Conservation (phyloP, 1,140 invertebrate species). For the Chrysopa pallens region DNA sequence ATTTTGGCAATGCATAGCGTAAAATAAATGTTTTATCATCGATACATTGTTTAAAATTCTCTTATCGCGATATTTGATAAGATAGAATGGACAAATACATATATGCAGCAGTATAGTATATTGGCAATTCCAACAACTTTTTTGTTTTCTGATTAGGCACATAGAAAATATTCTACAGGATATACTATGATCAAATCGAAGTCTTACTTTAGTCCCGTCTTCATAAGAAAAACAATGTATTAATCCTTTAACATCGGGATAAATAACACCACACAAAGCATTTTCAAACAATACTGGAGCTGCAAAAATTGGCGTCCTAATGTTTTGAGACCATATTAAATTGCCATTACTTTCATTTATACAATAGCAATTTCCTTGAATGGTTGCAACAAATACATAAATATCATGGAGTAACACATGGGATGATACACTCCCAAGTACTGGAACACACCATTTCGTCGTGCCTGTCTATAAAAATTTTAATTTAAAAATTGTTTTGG, state of each 20-base stretch:
- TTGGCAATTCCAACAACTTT: too few relatives aligned
- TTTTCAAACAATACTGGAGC: conserved; percentile 30
- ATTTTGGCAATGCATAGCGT: too few relatives aligned
- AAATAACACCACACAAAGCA: conserved; percentile 24
- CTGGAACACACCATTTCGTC: neutral
- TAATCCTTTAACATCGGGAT: conserved; percentile 31
- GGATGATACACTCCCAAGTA: conserved; percentile 35
- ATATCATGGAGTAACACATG: conserved; percentile 31
- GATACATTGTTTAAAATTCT: too few relatives aligned
- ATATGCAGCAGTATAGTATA: too few relatives aligned
- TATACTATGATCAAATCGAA: neutral
- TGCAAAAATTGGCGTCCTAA: conserved; percentile 42
- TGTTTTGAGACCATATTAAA: conserved; percentile 28
- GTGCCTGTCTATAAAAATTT: too few relatives aligned
- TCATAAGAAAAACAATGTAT: conserved; percentile 27
- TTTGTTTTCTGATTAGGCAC: too few relatives aligned
- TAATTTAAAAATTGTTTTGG: too few relatives aligned
- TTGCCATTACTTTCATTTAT: conserved; percentile 23
- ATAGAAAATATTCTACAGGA: too few relatives aligned
- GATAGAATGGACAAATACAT: too few relatives aligned
- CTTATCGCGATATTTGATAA: too few relatives aligned
- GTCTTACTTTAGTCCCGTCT: conserved; percentile 22
- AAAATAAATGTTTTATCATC: too few relatives aligned
- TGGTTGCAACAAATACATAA: conserved; percentile 30
- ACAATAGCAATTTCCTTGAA: conserved; percentile 35